A percentile compares a stretch with the other conserved stretches of the same genome.
Evolutionary conservation across 2,113 vertebrate genomes (phyloP).

Genomic region (Ptilorrhoa leucosticta): DNA sequence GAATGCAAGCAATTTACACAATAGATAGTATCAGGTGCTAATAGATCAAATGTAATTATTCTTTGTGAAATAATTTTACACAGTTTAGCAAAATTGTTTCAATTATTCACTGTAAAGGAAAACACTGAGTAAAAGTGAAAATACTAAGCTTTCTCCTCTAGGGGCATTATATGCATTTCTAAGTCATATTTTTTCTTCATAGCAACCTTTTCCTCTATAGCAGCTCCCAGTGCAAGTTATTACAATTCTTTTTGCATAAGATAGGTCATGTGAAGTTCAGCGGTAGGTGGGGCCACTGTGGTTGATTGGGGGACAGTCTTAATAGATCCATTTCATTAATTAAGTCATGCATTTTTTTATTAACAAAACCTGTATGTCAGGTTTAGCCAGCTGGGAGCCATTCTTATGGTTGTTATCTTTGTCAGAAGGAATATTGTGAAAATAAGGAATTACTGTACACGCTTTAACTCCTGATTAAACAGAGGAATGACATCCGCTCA

Average conservation of each 20-base stretch:
- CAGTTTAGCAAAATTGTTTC: conserved; percentile 35
- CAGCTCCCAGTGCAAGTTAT: conserved; percentile 75
- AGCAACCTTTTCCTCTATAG: conserved; percentile 66
- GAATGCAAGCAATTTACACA: conserved; percentile 59
- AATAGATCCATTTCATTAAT: conserved; percentile 83
- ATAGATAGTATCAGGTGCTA: conserved; percentile 60
- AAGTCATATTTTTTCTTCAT: conserved; percentile 57
- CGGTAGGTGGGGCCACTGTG: conserved; percentile 74
- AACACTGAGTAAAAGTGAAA: conserved; percentile 47
- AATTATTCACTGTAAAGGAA: conserved; percentile 52
- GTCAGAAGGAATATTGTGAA: conserved; percentile 80
- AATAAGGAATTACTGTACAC: conserved; percentile 75
- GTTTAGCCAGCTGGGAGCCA: conserved; percentile 76
- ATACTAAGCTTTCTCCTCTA: conserved; percentile 59
- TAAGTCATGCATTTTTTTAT: conserved; percentile 80
- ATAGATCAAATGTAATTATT: conserved; percentile 61
- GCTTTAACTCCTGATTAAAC: conserved; percentile 79
- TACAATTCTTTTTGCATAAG: conserved; percentile 79
- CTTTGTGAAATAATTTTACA: conserved; percentile 48
- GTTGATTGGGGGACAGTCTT: conserved; percentile 75
- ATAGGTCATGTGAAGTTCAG: conserved; percentile 78
- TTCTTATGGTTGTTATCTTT: conserved; percentile 79
- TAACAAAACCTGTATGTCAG: conserved; percentile 80
- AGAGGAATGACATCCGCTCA: conserved; percentile 62
- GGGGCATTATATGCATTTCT: conserved; percentile 61